Conservation (phyloP, 2,113 vertebrate species). For the Microtus oregoni region DNA sequence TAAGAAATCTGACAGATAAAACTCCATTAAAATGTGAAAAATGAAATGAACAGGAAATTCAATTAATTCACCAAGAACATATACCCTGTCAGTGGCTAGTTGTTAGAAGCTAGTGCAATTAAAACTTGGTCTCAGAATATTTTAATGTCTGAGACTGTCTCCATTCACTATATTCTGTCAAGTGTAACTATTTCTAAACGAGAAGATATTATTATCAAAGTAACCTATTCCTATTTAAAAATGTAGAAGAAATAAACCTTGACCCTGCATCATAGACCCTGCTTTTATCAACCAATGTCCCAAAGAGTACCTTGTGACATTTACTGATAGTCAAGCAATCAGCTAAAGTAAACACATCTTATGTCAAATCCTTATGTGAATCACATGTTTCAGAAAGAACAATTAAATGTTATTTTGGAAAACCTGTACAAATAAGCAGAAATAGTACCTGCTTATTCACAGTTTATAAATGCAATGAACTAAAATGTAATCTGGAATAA, state of each 20-base stretch:
- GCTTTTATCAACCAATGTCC: background rate
- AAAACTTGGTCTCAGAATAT: background rate
- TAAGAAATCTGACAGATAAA: slow-evolving; percentile 54
- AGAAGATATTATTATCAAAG: background rate
- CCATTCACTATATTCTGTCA: background rate
- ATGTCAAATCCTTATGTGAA: background rate
- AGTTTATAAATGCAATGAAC: background rate
- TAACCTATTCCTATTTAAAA: background rate
- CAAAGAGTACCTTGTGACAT: background rate
- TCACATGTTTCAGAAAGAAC: background rate
- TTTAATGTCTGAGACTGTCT: background rate
- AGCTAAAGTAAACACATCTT: background rate
- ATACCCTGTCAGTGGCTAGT: background rate
- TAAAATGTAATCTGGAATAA: background rate
- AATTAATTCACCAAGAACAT: slow-evolving; percentile 15
- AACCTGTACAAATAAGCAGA: background rate
- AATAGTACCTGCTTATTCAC: background rate
- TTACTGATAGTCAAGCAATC: background rate
- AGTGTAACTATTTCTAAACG: background rate
- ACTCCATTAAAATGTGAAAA: background rate
- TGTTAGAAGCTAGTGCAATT: background rate
- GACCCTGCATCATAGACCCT: background rate
- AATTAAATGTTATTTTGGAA: background rate
- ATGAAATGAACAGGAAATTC: background rate
- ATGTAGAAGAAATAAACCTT: background rate